Base-by-base conservation (phyloP, 1,140 invertebrate species). In the Stegodyphus mimosarum region DNA sequence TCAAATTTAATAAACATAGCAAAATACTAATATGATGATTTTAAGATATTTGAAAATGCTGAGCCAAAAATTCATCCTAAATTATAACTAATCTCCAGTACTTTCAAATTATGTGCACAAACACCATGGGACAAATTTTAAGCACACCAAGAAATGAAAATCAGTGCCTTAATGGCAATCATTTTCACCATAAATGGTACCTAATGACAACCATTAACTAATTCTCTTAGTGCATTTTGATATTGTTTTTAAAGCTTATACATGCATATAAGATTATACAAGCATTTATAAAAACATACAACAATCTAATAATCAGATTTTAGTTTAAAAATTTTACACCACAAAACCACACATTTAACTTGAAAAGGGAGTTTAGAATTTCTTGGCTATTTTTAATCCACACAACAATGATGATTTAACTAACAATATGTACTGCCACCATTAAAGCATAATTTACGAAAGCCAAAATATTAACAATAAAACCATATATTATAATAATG, bases 201-300 rank as follows among this genome's bases (percentile, higher is more conserved):
- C 81, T 84, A 84, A 84, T 84, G 81, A 84, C 60, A 52, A 83
- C 71, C 55, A 83, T 83, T 55, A 75, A 84, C 81, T 84, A 84
- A 66, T 18, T 84, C 64, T 67, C 64, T 70, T 72, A 60, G 64
- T 83, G 71, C 72, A 81, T 55, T 53, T 66, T 33, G 71, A 55
- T 81, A 73, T 73, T 76, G 50, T n/a, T 49, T 75, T 84, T 75
- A 75, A 74, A 81, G 77, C 77, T 83, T 72, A 83, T 71, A 84
- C 73, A 84, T 75, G 81, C 81, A 84, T 84, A 84, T 55, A 84
- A 75, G 81, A 33, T 33, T 33, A 66, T 84, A 84, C 81, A 84
- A 84, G 81, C 81, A 67, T 60, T 84, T 84, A 84, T 75, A 84
- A 84, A 84, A 84, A 84, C 81, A 84, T 84, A 84, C 81, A 84